Evolutionary conservation across 23 tunicate genomes (phyloP), one percentile per base, ranked within the genome.

Genomic region (Ciona savignyi): DNA sequence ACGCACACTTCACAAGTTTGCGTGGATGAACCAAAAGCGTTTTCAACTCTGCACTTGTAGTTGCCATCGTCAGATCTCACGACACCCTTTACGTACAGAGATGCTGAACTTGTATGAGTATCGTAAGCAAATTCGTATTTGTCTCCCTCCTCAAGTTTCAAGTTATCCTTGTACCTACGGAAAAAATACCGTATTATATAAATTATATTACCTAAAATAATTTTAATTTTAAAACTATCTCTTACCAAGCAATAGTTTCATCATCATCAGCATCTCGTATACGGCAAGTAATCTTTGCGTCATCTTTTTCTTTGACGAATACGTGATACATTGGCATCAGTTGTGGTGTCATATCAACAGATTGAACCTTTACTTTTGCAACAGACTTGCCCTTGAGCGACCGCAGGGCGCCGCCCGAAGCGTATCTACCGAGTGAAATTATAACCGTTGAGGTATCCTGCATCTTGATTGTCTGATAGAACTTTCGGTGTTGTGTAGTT

Each of bases 1-100:
- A 93, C 98, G 51, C 94, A 78, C 19, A 93, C 33, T 78, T 93
- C 98, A 68, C 92, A 78, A 22, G 65, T 51, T 29, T 69, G 82
- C 29, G 71, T 34, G 32, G 65, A 66, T 69, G 77, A 63, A 60
- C 98, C 98, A 48, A 86, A 86, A 2, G 66, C 81, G 73, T 93
- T 93, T 42, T 93, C 98, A 27, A 93, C 98, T 61, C 77, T 70
- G 74, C 92, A 86, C 67, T 82, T 93, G 86, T 94, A 94, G 27
- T 79, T 78, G 67, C 95, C 99, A 51, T 88, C 99, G 35, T 94
- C 99, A 29, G 80, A 1, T 34, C 72, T 66, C 33, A 60, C 79
- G 19, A 94, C 77, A 9, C 87, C 99, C 71, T 82, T 94, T 27
- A 94, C 84, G 61, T 94, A 94, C 31, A 94, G 77, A 1, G 82